Percentiles rank a stretch among this genome's conserved stretches.
Evolutionary conservation across 2,113 vertebrate genomes (phyloP).

Genomic region (Xyliphius kryptos): DNA sequence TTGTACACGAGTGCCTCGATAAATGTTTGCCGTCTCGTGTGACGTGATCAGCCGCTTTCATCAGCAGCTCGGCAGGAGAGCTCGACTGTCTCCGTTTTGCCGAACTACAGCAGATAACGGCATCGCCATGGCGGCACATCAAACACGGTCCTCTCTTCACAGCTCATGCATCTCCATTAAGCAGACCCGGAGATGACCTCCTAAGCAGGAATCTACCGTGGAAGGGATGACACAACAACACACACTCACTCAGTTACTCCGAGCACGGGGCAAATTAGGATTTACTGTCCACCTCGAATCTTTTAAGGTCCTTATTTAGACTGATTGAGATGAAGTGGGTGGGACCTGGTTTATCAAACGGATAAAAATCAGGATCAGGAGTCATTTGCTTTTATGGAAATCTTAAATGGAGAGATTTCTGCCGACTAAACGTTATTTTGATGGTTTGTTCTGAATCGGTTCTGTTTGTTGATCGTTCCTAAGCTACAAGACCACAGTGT

Average conservation of each 20-base stretch:
- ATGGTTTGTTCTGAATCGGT: too few species aligned
- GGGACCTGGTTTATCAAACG: too few species aligned
- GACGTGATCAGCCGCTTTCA: constrained; percentile 53
- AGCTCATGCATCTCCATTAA: constrained; percentile 64
- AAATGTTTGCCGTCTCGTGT: constrained; percentile 14
- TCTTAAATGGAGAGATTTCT: too few species aligned
- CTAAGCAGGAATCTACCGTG: background rate
- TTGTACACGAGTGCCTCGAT: constrained; percentile 7
- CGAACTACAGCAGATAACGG: constrained; percentile 47
- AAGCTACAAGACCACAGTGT: too few species aligned
- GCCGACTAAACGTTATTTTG: too few species aligned
- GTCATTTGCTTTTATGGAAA: too few species aligned
- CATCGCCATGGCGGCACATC: constrained; percentile 55
- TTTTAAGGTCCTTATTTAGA: too few species aligned
- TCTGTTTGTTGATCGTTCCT: too few species aligned
- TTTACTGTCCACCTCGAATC: too few species aligned
- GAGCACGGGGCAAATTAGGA: too few species aligned
- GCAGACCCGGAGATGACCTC: constrained; percentile 31
- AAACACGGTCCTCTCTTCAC: constrained; percentile 57
- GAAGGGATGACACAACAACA: background rate
- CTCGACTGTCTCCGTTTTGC: constrained; percentile 7
- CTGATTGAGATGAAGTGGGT: too few species aligned
- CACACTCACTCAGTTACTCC: background rate
- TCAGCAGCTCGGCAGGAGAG: constrained; percentile 39
- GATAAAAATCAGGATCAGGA: too few species aligned